These are phyloP conservation scores for Dorcus parallelipipedus DNA, from an alignment of 2,888 invertebrate species.

Conservation along the genomic window DNA sequence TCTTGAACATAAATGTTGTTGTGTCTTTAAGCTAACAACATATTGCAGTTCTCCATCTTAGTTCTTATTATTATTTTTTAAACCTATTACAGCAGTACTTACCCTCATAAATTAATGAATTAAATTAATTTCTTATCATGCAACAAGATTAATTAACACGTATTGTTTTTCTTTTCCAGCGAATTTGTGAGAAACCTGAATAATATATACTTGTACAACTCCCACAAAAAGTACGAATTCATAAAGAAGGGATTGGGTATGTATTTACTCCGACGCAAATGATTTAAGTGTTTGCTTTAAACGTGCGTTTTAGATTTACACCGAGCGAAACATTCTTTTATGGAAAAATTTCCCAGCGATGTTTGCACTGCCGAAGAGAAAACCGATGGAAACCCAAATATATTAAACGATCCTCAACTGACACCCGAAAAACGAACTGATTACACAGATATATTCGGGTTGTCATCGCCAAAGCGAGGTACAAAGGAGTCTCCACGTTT, in stretches of 20 bases:
- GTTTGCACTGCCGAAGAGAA: slow-evolving; percentile 70
- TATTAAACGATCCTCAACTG: slow-evolving; percentile 60
- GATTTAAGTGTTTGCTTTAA: slow-evolving; percentile 4
- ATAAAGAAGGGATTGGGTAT: slow-evolving; percentile 80
- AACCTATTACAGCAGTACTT: too few species aligned
- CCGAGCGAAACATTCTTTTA: slow-evolving; percentile 57
- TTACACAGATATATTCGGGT: slow-evolving; percentile 54
- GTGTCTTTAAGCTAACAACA: too few species aligned
- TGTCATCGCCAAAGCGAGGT: slow-evolving; percentile 46
- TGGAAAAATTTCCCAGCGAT: slow-evolving; percentile 79
- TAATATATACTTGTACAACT: slow-evolving; percentile 73
- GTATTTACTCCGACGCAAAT: slow-evolving; percentile 34
- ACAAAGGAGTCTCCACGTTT: slow-evolving; percentile 21
- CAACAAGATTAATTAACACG: neutral
- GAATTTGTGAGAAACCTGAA: slow-evolving; percentile 73
- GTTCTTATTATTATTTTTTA: too few species aligned
- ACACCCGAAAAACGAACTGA: slow-evolving; percentile 53
- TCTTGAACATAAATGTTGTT: too few species aligned
- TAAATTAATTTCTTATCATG: too few species aligned
- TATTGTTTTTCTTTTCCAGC: slow-evolving; percentile 54
- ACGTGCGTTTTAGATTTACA: slow-evolving; percentile 9
- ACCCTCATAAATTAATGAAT: too few species aligned
- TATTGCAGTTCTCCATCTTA: too few species aligned
- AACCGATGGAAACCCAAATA: slow-evolving; percentile 68
- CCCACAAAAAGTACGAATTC: slow-evolving; percentile 74